These are phyloP conservation scores for Ganaspis brasiliensis DNA, from an alignment of 2,888 invertebrate species.

Conservation along the genomic window DNA sequence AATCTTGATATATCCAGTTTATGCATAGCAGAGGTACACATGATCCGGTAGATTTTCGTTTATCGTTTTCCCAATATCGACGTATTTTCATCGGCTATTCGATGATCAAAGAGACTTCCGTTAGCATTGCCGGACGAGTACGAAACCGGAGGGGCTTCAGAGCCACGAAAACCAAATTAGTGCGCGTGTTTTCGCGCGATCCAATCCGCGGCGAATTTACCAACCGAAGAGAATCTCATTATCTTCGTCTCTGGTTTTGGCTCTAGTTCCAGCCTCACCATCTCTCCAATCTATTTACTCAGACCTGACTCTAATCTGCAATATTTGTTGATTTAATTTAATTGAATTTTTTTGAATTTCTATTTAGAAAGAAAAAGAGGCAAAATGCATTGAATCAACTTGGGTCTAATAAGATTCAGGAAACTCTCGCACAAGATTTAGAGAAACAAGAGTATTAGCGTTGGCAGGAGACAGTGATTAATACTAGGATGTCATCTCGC, in stretches of 20 bases:
- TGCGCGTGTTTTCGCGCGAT: constrained; percentile 73
- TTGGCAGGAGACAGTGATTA: constrained; percentile 78
- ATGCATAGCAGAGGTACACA: not conserved
- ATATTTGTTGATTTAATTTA: too few species aligned
- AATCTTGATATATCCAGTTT: not conserved
- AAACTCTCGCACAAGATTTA: constrained; percentile 3
- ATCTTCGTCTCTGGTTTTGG: constrained; percentile 67
- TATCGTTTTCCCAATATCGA: constrained; percentile 26
- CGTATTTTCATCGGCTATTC: not conserved
- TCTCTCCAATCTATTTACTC: not conserved
- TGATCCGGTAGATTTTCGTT: not conserved
- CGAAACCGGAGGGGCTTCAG: not conserved
- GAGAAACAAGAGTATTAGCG: constrained; percentile 50
- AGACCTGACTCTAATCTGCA: too few species aligned
- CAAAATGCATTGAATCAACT: not conserved
- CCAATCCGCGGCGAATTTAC: constrained; percentile 73
- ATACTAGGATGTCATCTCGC: constrained; percentile 78
- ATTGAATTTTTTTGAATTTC: too few species aligned
- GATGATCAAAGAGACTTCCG: constrained; percentile 13
- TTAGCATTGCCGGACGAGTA: not conserved
- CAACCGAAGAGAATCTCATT: constrained; percentile 73
- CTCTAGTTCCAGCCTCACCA: constrained; percentile 51
- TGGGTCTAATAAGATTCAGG: not conserved
- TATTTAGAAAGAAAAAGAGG: too few species aligned
- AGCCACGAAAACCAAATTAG: constrained; percentile 64